Percentiles rank a stretch among this genome's conserved stretches.
phyloP scores from a whole-genome alignment of 2,888 invertebrate genomes.

The Linnaemya tessellans region DNA sequence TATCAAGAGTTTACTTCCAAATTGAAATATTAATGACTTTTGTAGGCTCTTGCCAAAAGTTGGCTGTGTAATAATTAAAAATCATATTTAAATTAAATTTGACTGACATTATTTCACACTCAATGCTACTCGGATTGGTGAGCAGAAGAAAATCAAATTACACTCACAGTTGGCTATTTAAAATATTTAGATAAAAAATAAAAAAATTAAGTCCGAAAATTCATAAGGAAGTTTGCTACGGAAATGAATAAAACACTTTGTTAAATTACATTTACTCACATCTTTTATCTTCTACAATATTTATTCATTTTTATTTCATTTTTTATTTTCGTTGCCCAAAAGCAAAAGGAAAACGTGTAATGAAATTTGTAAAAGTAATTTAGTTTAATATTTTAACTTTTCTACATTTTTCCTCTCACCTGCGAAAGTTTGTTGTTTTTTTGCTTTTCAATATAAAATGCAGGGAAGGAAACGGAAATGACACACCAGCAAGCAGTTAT shows the following conservation, averaged over 20 bases:
- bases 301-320: not conserved
- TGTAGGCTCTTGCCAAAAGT: not conserved
- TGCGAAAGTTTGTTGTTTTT: slow-evolving; percentile 11
- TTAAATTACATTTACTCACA: slow-evolving; percentile 50
- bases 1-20: not conserved
- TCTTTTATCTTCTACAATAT: slow-evolving; percentile 1
- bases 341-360: slow-evolving; percentile 38
- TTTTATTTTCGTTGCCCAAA: not conserved
- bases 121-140: not conserved
- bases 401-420: not conserved
- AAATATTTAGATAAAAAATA: slow-evolving; percentile 8
- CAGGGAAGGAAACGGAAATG: slow-evolving; percentile 64
- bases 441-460: slow-evolving; percentile 56
- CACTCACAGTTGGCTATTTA: not conserved
- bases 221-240: slow-evolving; percentile 43
- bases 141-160: not conserved
- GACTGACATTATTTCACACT: not conserved
- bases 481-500: not conserved
- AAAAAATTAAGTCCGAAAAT: slow-evolving; percentile 6
- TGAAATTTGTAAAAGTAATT: slow-evolving; percentile 67
- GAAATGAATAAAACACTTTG: slow-evolving; percentile 63
- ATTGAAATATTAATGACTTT: not conserved
- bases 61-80: not conserved
- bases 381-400: slow-evolving; percentile 57
- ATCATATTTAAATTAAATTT: slow-evolving; percentile 31